These are phyloP conservation scores for Metaphire vulgaris DNA, from an alignment of 1,140 invertebrate species.

Conservation along the genomic window DNA sequence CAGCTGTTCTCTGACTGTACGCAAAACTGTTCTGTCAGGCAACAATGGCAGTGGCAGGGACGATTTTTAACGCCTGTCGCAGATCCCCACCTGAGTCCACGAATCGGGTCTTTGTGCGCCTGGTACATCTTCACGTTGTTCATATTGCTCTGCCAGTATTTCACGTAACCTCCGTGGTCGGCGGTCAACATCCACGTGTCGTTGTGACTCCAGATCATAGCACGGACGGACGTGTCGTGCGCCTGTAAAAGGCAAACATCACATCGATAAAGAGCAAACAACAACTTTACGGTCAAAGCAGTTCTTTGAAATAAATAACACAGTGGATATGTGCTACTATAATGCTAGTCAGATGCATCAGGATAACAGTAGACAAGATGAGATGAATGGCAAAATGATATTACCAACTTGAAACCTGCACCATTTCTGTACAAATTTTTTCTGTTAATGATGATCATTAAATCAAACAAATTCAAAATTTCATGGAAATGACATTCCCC, in stretches of 20 bases:
- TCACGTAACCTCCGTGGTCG: conserved; percentile 96
- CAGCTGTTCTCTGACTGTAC: neutral
- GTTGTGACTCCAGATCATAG: conserved; percentile 99
- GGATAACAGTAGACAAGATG: too few species aligned
- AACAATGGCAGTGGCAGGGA: neutral
- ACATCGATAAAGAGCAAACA: too few species aligned
- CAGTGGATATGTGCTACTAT: too few species aligned
- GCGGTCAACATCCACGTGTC: conserved; percentile 99
- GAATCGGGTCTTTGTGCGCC: conserved; percentile 97
- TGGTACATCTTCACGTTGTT: conserved; percentile 99
- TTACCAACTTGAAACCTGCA: too few species aligned
- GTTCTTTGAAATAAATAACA: too few species aligned
- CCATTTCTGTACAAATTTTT: too few species aligned
- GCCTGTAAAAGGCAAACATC: conserved; percentile 63
- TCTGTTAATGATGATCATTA: too few species aligned
- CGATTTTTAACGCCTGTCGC: neutral
- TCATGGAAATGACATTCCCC: too few species aligned
- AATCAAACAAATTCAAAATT: too few species aligned
- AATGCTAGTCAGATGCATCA: too few species aligned
- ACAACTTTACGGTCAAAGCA: too few species aligned
- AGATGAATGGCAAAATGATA: too few species aligned
- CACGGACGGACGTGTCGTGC: conserved; percentile 91
- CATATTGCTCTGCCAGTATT: conserved; percentile 99
- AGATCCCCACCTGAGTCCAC: conserved; percentile 78
- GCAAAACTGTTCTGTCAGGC: neutral